Conservation (phyloP, 2,113 vertebrate species). For the Dendropsophus ebraccatus region DNA sequence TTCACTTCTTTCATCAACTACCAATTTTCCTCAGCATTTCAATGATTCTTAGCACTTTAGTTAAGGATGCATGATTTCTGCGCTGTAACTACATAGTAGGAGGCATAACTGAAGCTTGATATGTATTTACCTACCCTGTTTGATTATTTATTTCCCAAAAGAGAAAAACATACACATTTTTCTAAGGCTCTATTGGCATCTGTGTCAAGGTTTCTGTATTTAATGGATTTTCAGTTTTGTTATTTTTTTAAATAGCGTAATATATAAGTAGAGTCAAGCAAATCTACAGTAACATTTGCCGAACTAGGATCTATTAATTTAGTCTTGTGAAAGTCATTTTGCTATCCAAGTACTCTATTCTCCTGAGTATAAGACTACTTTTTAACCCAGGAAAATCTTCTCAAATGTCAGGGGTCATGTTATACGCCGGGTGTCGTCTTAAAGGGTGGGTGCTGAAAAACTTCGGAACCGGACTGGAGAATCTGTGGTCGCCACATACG, state of each 20-base stretch:
- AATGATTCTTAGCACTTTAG: neutral
- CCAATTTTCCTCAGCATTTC: slow-evolving; percentile 10
- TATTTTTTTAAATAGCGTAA: neutral
- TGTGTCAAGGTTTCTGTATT: neutral
- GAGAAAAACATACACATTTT: neutral
- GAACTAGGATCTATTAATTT: too few species aligned
- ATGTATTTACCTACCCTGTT: neutral
- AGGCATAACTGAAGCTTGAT: neutral
- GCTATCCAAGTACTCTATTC: too few species aligned
- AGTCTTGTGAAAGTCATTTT: too few species aligned
- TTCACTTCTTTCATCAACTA: neutral
- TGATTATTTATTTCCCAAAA: neutral
- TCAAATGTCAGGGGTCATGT: too few species aligned
- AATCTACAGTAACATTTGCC: too few species aligned
- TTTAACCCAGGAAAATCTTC: too few species aligned
- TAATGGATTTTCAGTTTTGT: neutral
- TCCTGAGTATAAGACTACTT: too few species aligned
- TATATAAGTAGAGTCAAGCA: too few species aligned
- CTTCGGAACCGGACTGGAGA: too few species aligned
- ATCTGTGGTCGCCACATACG: too few species aligned
- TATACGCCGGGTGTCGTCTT: too few species aligned
- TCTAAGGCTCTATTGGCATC: neutral
- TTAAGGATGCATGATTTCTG: neutral
- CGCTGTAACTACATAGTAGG: neutral
- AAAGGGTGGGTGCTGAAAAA: too few species aligned